Percentiles rank a stretch among this genome's conserved stretches.
These are phyloP conservation scores for Alces alces DNA, from an alignment of 2,113 vertebrate species.

Conservation along the genomic window DNA sequence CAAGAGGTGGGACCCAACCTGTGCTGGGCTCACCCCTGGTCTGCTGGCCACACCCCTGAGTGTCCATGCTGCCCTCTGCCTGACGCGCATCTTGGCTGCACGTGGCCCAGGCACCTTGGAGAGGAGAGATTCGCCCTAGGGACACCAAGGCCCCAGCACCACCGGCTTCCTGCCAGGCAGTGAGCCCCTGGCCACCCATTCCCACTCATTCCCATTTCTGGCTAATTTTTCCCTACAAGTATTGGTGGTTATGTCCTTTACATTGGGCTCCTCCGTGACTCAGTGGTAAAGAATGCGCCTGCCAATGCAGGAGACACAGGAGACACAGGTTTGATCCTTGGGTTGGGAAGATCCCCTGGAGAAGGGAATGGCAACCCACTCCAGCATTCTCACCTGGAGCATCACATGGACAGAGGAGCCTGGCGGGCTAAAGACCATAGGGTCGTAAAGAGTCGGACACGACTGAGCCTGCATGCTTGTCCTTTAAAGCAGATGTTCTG, in stretches of 20 bases:
- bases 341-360: neutral
- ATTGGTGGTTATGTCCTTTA: neutral
- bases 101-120: neutral
- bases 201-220: too few species aligned
- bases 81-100: fast-evolving
- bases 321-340: neutral
- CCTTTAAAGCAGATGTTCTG: neutral
- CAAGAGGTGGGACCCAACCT: neutral
- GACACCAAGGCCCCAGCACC: neutral
- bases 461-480: neutral
- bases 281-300: neutral
- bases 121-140: neutral
- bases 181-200: neutral
- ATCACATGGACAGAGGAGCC: neutral
- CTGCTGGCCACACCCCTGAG: neutral
- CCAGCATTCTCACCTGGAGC: neutral
- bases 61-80: neutral
- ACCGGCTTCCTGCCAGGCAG: neutral
- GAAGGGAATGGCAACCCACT: neutral
- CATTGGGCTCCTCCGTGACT: neutral
- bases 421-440: neutral
- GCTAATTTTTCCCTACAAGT: neutral
- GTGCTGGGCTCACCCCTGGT: neutral
- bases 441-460: fast-evolving
- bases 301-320: neutral